Evolutionary conservation across 1,140 invertebrate species (phyloP).

Genomic region (Dufourea novaeangliae): DNA sequence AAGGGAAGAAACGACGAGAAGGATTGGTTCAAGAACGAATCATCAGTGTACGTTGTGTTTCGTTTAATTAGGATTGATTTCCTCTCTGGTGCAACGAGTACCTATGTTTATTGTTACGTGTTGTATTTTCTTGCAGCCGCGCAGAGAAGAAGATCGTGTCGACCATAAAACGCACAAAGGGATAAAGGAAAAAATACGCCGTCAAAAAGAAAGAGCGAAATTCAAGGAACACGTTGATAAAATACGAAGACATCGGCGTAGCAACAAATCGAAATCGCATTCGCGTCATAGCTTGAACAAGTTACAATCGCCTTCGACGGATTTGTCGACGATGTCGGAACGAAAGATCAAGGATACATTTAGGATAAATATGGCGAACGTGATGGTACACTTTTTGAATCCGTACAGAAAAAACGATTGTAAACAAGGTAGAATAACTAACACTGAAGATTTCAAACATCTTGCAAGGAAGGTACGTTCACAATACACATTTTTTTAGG

Average conservation of each 20-base stretch:
- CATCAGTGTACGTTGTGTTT: conserved; percentile 85
- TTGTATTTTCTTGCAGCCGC: conserved; percentile 82
- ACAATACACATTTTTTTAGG: not conserved
- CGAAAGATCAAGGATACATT: conserved; percentile 93
- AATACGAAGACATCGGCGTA: conserved; percentile 77
- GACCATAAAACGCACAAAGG: conserved; percentile 88
- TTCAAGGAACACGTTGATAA: conserved; percentile 79
- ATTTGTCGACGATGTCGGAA: conserved; percentile 77
- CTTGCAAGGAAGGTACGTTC: conserved; percentile 93
- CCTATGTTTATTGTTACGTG: not conserved
- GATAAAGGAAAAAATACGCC: conserved; percentile 89
- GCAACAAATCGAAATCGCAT: conserved; percentile 76
- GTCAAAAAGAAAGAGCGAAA: conserved; percentile 85
- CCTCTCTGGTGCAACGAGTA: not conserved
- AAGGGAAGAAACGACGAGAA: conserved; percentile 78
- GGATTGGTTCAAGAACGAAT: conserved; percentile 86
- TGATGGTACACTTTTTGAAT: conserved; percentile 95
- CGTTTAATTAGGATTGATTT: not conserved
- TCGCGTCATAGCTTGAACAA: conserved; percentile 72
- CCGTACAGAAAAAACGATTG: conserved; percentile 94
- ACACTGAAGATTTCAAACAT: conserved; percentile 97
- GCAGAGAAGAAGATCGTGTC: conserved; percentile 88
- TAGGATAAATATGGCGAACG: conserved; percentile 92
- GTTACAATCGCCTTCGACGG: conserved; percentile 71
- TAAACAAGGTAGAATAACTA: conserved; percentile 91